These are phyloP conservation scores for Otocyon megalotis DNA, from an alignment of 2,113 vertebrate genomes.

Conservation along the genomic window DNA sequence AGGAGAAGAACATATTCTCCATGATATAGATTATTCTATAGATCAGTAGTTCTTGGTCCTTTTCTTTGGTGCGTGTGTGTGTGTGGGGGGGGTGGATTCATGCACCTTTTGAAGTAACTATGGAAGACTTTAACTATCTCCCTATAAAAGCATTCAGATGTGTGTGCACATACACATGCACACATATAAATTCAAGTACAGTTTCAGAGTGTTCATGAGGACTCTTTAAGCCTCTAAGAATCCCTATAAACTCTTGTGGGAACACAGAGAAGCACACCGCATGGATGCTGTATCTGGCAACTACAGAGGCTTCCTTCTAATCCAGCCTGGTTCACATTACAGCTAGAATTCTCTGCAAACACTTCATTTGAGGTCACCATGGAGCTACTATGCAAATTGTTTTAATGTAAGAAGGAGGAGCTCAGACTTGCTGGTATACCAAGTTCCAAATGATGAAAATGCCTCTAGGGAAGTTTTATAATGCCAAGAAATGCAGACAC, in stretches of 20 bases:
- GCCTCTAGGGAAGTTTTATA: slow-evolving; percentile 68
- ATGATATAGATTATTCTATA: too few species aligned
- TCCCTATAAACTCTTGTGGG: neutral
- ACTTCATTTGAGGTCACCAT: slow-evolving; percentile 73
- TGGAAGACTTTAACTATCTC: neutral
- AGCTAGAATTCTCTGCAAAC: slow-evolving; percentile 63
- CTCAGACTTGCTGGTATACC: slow-evolving; percentile 73
- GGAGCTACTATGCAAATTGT: slow-evolving; percentile 74
- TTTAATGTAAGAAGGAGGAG: slow-evolving; percentile 72
- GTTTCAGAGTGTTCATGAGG: neutral
- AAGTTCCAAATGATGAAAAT: slow-evolving; percentile 71
- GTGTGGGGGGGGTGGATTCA: too few species aligned
- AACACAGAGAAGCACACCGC: neutral
- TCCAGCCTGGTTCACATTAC: slow-evolving; percentile 51
- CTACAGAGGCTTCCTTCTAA: neutral
- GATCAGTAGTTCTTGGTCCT: neutral
- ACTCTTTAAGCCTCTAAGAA: neutral
- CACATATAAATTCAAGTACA: neutral
- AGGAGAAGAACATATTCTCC: neutral
- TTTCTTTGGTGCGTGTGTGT: neutral
- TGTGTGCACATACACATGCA: neutral
- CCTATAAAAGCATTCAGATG: neutral
- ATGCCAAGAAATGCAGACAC: slow-evolving; percentile 69
- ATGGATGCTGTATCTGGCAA: neutral
- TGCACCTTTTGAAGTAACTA: neutral